These are phyloP conservation scores for Drepana falcataria DNA, from an alignment of 2,888 invertebrate genomes.

Conservation along the genomic window DNA sequence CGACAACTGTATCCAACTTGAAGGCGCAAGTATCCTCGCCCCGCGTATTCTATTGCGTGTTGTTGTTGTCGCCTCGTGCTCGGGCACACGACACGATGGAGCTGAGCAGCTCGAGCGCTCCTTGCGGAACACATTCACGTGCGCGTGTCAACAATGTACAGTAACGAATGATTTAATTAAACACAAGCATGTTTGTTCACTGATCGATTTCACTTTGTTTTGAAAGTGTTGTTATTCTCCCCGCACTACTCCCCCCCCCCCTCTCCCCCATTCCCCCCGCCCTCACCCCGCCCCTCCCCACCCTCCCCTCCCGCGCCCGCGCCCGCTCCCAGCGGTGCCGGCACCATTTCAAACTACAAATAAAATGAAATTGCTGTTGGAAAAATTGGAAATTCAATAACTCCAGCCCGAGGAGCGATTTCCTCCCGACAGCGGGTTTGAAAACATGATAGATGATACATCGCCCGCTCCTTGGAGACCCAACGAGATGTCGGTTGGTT, in stretches of 20 bases:
- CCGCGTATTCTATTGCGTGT: no score
- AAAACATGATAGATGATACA: constrained; percentile 43
- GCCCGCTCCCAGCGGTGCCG: constrained; percentile 18
- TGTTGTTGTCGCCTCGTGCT: no score
- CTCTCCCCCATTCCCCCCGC: no score
- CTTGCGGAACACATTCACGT: neutral
- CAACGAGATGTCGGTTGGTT: constrained; percentile 2
- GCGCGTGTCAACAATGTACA: neutral
- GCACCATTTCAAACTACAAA: constrained; percentile 25
- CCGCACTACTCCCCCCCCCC: no score
- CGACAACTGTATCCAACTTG: no score
- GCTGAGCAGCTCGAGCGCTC: no score
- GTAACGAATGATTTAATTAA: constrained; percentile 23
- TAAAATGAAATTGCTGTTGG: constrained; percentile 33
- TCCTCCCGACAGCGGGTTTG: constrained; percentile 35
- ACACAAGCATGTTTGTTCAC: constrained; percentile 17
- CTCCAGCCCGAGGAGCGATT: constrained; percentile 32
- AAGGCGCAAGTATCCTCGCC: no score
- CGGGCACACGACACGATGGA: no score
- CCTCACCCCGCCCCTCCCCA: neutral
- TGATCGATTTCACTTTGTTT: constrained; percentile 21
- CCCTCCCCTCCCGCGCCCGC: neutral
- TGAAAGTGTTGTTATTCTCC: constrained; percentile 17
- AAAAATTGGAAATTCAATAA: constrained; percentile 56
- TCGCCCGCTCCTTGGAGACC: constrained; percentile 4